phyloP scores from a whole-genome alignment of 37 sponge, comb jelly and placozoan genomes.

The Halisarca cf. caerulea region DNA sequence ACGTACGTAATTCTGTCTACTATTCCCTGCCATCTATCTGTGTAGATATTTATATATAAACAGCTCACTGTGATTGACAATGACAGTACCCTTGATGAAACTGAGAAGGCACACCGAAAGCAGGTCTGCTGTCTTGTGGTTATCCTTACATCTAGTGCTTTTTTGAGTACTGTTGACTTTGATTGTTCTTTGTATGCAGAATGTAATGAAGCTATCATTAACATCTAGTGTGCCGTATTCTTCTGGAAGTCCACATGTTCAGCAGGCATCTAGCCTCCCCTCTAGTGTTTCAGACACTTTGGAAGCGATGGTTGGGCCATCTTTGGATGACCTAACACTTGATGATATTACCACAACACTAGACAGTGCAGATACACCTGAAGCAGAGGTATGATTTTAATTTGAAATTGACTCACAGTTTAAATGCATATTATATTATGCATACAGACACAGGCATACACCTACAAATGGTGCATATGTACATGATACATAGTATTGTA shows the following conservation, averaged over 20 bases:
- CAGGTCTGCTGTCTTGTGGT: no score
- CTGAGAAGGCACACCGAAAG: conserved; percentile 59
- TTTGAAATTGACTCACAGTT: no score
- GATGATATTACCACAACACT: conserved; percentile 54
- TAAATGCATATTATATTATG: background rate
- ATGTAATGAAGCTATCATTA: conserved; percentile 55
- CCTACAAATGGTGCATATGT: no score
- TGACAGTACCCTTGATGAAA: conserved; percentile 65
- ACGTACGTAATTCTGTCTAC: no score
- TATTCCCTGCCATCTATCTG: no score
- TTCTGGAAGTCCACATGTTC: conserved; percentile 52
- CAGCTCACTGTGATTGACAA: conserved; percentile 71
- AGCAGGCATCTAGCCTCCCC: conserved; percentile 63
- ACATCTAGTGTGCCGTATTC: background rate
- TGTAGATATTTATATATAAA: conserved; percentile 52
- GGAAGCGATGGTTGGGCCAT: conserved; percentile 74
- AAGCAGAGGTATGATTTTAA: conserved; percentile 18
- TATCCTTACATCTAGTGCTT: no score
- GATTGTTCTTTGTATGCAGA: no score
- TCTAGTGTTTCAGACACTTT: conserved; percentile 71
- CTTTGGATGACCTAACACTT: conserved; percentile 72
- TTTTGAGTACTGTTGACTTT: no score
- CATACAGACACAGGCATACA: no score
- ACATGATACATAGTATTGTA: no score
- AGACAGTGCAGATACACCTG: conserved; percentile 16